Evolutionary conservation across 2,888 invertebrate species (phyloP).

Genomic region (Drosophila nr. fundita): DNA sequence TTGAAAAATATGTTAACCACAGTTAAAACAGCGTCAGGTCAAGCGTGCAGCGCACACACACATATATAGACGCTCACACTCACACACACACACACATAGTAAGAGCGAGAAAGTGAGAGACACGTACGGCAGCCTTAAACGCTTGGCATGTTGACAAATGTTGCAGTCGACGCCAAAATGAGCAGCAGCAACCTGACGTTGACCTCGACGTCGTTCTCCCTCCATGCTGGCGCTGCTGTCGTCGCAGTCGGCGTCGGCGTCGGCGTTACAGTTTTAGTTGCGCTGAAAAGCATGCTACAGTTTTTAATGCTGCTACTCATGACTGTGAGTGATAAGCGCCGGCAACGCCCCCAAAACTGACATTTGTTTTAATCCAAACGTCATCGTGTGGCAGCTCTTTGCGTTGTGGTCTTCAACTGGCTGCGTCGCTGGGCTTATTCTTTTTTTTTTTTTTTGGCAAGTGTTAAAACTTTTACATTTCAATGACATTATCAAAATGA

Average conservation of each 20-base stretch:
- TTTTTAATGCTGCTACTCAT: conserved; percentile 68
- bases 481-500: conserved; percentile 68
- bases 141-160: conserved; percentile 81
- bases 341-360: conserved; percentile 60
- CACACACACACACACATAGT: conserved; percentile 10
- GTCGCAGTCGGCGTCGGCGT: conserved; percentile 4
- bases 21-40: conserved; percentile 79
- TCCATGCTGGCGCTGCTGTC: background rate
- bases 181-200: conserved; percentile 68
- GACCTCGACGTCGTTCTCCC: conserved; percentile 54
- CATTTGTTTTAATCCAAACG: conserved; percentile 77
- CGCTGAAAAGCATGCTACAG: conserved; percentile 73
- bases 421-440: background rate
- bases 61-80: conserved; percentile 20
- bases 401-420: conserved; percentile 25
- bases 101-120: conserved; percentile 27
- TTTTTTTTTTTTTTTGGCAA: conserved; percentile 22
- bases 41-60: conserved; percentile 65
- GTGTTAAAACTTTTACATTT: conserved; percentile 60
- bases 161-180: conserved; percentile 74
- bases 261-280: conserved; percentile 65
- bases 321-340: conserved; percentile 62
- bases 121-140: conserved; percentile 62
- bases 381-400: conserved; percentile 65
- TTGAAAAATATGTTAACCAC: conserved; percentile 80